These are phyloP conservation scores for Pheosia tremula DNA, from an alignment of 2,888 invertebrate species.

Conservation along the genomic window DNA sequence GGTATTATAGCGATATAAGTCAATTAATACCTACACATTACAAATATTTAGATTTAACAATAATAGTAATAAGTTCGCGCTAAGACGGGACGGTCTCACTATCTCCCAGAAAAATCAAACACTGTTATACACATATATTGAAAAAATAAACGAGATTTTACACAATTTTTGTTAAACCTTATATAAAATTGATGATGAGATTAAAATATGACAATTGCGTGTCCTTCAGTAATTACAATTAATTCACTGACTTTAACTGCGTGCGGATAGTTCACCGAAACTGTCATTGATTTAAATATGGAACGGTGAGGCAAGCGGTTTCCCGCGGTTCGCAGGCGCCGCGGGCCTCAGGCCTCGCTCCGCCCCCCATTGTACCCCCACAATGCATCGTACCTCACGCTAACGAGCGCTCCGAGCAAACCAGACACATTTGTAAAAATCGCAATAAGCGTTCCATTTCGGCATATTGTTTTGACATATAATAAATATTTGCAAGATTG, in stretches of 20 bases:
- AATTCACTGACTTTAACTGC: slow-evolving; percentile 9
- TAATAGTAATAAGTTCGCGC: too few species aligned
- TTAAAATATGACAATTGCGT: too few species aligned
- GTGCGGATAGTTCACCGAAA: slow-evolving; percentile 49
- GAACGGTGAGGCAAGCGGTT: slow-evolving; percentile 52
- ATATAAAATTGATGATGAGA: too few species aligned
- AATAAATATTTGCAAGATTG: slow-evolving; percentile 84
- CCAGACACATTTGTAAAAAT: slow-evolving; percentile 83
- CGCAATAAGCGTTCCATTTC: slow-evolving; percentile 81
- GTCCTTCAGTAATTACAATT: too few species aligned
- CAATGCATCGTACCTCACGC: slow-evolving; percentile 81
- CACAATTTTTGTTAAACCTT: too few species aligned
- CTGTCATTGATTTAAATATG: slow-evolving; percentile 73
- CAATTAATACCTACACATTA: too few species aligned
- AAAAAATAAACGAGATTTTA: too few species aligned
- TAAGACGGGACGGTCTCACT: too few species aligned
- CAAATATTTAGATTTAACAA: too few species aligned
- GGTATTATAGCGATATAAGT: too few species aligned
- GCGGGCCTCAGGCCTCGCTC: slow-evolving; percentile 65
- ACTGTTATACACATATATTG: too few species aligned
- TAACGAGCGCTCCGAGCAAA: slow-evolving; percentile 81
- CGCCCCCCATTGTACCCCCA: slow-evolving; percentile 78
- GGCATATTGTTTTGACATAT: slow-evolving; percentile 85
- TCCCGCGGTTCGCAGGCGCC: slow-evolving; percentile 65
- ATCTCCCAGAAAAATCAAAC: too few species aligned